These are phyloP conservation scores for Syrrhaptes paradoxus DNA, from an alignment of 2,113 vertebrate species.

Conservation along the genomic window DNA sequence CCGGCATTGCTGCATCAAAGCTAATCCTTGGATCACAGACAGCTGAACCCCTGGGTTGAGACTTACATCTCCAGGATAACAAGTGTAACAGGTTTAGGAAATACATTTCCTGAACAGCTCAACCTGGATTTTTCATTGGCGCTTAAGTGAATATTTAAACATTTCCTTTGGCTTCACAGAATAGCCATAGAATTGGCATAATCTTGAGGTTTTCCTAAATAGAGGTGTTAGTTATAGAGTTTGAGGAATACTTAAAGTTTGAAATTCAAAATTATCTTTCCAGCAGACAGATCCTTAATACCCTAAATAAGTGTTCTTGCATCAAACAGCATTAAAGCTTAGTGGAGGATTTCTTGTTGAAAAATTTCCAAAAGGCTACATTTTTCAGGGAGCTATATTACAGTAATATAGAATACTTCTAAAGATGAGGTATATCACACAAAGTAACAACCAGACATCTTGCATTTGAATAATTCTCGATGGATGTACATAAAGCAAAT, in stretches of 20 bases:
- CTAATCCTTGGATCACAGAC: not conserved
- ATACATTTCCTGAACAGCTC: not conserved
- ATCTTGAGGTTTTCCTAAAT: slow-evolving; percentile 1
- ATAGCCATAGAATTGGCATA: not conserved
- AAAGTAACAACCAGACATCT: not conserved
- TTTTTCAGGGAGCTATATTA: not conserved
- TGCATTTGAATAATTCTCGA: not conserved
- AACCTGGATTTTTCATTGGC: not conserved
- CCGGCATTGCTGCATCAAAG: not conserved
- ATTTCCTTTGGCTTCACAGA: not conserved
- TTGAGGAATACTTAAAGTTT: not conserved
- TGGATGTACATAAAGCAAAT: not conserved
- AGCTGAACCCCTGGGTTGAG: not conserved
- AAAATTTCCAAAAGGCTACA: not conserved
- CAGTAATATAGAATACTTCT: not conserved
- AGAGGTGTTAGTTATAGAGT: not conserved
- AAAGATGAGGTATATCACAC: not conserved
- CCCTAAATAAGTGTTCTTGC: not conserved
- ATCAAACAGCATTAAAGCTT: slow-evolving; percentile 26
- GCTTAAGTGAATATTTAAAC: not conserved
- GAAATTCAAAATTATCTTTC: not conserved
- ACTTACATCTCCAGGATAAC: not conserved
- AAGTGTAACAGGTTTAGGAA: not conserved
- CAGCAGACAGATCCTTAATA: not conserved
- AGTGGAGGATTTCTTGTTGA: not conserved